Conservation (phyloP, 2,888 invertebrate genomes). For the Leptopilina drosophilae region DNA sequence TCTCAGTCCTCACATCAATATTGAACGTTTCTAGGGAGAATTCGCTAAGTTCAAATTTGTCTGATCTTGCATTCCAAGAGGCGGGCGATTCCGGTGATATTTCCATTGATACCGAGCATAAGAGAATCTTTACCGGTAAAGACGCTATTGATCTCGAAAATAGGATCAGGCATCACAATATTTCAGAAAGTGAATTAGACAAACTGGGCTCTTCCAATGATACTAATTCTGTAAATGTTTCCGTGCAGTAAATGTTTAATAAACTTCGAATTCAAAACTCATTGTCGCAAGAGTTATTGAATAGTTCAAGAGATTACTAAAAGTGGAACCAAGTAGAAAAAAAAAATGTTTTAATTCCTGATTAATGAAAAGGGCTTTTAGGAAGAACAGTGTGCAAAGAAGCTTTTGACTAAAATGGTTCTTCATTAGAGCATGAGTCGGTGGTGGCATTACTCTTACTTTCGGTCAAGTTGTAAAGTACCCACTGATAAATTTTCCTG, state of each 20-base stretch:
- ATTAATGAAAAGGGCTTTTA: neutral
- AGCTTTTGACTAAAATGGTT: neutral
- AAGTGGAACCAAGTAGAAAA: neutral
- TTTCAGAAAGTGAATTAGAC: slow-evolving; percentile 36
- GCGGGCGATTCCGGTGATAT: slow-evolving; percentile 61
- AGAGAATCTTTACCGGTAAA: slow-evolving; percentile 62
- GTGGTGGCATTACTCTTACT: slow-evolving; percentile 60
- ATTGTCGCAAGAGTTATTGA: neutral
- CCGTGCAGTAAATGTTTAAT: no score
- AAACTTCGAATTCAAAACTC: no score
- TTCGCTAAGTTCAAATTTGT: slow-evolving; percentile 61
- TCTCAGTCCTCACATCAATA: neutral
- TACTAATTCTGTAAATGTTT: no score
- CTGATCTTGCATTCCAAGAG: slow-evolving; percentile 66
- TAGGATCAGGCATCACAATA: slow-evolving; percentile 51
- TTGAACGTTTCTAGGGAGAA: slow-evolving; percentile 50
- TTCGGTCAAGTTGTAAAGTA: slow-evolving; percentile 76
- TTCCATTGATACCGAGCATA: slow-evolving; percentile 61
- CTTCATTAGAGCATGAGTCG: neutral
- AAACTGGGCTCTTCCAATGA: neutral
- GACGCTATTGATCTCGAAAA: slow-evolving; percentile 46
- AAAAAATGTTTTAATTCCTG: neutral
- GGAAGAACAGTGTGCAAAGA: neutral
- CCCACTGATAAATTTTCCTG: slow-evolving; percentile 78
- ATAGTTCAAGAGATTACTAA: neutral